Evolutionary conservation across 2,888 invertebrate genomes (phyloP), one percentile per base, ranked within the genome.

Genomic region (Erebia epiphron): DNA sequence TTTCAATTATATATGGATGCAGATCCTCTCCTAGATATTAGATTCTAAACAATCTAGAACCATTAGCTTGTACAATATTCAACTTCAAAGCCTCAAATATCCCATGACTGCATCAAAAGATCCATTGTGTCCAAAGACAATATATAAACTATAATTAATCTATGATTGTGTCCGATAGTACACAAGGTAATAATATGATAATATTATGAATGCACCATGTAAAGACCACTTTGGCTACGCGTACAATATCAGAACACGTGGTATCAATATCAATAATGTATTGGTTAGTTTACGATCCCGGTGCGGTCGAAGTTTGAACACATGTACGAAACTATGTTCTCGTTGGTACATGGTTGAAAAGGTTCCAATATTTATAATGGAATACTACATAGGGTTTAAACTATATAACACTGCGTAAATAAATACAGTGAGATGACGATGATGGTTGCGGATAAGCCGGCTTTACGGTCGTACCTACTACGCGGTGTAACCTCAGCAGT

Each of bases 191-290:
- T 7, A 35, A 35, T 7, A 35, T 35, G 35, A 35, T 35, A 35
- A 35, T 26, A 26, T 1, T 26, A 57, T 57, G 21, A 10, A 26
- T 18, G 14, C 21, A 13, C 26, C 10, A 18, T 54, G 54, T 18
- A 54, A 18, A 13, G 21, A 7, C 13, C 13, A 57, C 21, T 21
- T 35, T 35, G 35, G 4, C 13, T 21, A 26, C 5, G 11, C 10
- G 46, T 46, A 46, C 11, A 43, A 11, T 35, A 57, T 57, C 56
- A 21, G 18, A 14, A 54, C 56, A 26, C 13, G 21, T 57, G 5
- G 56, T 26, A 57, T 57, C 56, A 57, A 26, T 57, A 57, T 57
- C 56, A 26, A 14, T 26, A 57, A 57, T 57, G 56, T 57, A 57
- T 56, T 21, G 13, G 56, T 26, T 57, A 57, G 56, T 26, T 26